Percentiles rank a stretch among this genome's conserved stretches.
phyloP scores from a whole-genome alignment of 2,888 invertebrate species.

The Acleris emargana region DNA sequence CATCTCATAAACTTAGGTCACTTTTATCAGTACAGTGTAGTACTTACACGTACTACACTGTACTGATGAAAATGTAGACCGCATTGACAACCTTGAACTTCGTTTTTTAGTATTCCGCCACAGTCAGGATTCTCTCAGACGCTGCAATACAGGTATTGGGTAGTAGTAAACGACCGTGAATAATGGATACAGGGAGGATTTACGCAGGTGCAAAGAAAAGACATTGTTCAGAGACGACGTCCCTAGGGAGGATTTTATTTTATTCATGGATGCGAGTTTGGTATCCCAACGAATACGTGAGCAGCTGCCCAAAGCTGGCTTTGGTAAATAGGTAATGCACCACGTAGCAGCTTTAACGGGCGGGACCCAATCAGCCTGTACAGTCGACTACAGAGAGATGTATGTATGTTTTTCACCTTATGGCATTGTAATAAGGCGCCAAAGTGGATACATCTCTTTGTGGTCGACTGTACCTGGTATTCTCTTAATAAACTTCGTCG shows the following conservation, averaged over 20 bases:
- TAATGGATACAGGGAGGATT: conserved; percentile 54
- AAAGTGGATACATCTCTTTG: too few species aligned
- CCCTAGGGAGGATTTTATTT: conserved; percentile 53
- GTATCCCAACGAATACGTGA: conserved; percentile 46
- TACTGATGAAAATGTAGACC: too few species aligned
- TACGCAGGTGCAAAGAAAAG: conserved; percentile 61
- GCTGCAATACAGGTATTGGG: conserved; percentile 31
- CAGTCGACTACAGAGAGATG: neutral
- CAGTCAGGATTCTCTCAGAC: too few species aligned
- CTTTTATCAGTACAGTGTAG: too few species aligned
- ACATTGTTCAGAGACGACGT: conserved; percentile 55
- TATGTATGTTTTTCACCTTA: too few species aligned
- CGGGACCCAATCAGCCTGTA: conserved; percentile 39
- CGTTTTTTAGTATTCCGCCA: too few species aligned
- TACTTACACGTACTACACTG: too few species aligned
- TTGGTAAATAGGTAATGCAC: conserved; percentile 45
- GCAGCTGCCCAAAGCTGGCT: conserved; percentile 45
- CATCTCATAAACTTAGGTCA: too few species aligned
- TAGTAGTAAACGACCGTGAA: conserved; percentile 54
- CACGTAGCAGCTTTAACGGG: conserved; percentile 32
- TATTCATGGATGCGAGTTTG: conserved; percentile 55
- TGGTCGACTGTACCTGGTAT: too few species aligned
- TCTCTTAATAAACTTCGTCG: too few species aligned
- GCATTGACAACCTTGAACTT: too few species aligned
- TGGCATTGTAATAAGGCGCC: too few species aligned